Percentiles rank a stretch among this genome's conserved stretches.
These are phyloP conservation scores for Ancistrus triradiatus DNA, from an alignment of 2,113 vertebrate genomes.

Conservation along the genomic window DNA sequence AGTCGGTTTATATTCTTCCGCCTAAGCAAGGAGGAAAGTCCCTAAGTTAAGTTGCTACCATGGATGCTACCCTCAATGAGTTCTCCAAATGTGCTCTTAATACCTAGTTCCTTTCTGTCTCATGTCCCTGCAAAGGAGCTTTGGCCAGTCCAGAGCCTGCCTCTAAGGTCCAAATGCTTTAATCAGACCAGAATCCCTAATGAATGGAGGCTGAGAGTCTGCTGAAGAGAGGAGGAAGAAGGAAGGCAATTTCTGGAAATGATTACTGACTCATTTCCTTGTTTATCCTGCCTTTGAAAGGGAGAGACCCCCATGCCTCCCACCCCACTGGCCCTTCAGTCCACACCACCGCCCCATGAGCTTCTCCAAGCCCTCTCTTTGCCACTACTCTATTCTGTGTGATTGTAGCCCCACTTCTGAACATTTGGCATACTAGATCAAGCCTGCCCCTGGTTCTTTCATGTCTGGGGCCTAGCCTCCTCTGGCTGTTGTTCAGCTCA, in stretches of 20 bases:
- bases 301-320: conserved; percentile 46
- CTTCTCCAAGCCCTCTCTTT: conserved; percentile 29
- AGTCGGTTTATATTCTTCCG: not conserved
- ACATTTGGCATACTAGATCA: conserved; percentile 71
- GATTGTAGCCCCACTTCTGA: conserved; percentile 65
- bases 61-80: conserved; percentile 5
- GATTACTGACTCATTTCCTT: conserved; percentile 79
- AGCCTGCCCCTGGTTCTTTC: conserved; percentile 65
- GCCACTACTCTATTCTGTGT: conserved; percentile 36
- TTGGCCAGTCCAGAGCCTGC: conserved; percentile 33
- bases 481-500: conserved; percentile 66
- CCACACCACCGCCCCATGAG: conserved; percentile 50
- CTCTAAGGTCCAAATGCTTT: conserved; percentile 61
- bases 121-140: conserved; percentile 33
- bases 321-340: conserved; percentile 55
- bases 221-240: conserved; percentile 59
- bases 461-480: conserved; percentile 54
- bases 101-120: conserved; percentile 32
- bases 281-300: conserved; percentile 74
- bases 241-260: conserved; percentile 77
- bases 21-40: not conserved
- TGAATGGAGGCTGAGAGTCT: conserved; percentile 65
- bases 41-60: conserved; percentile 1
- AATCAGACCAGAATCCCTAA: conserved; percentile 70
- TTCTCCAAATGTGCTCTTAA: conserved; percentile 12